These are phyloP conservation scores for Arnoldichthys spilopterus DNA, from an alignment of 2,797 vertebrate genomes.

Conservation along the genomic window DNA sequence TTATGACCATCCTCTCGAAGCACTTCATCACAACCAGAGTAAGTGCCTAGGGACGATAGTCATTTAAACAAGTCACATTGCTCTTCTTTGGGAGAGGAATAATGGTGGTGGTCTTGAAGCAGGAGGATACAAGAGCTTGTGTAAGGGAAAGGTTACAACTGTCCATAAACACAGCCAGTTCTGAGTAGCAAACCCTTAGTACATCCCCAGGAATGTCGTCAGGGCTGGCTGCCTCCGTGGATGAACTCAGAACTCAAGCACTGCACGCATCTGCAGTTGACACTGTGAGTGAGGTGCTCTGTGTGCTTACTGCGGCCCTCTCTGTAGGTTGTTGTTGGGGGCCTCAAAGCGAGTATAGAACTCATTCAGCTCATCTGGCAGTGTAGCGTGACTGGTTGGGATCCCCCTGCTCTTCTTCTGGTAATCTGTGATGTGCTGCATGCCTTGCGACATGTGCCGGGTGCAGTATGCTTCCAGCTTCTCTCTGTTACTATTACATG, in stretches of 20 bases:
- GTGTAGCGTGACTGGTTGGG: background rate
- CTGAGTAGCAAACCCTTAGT: no score
- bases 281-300: background rate
- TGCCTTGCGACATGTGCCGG: background rate
- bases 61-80: no score
- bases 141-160: no score
- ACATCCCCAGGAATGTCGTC: background rate
- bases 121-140: no score
- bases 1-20: background rate
- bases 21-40: slow-evolving; percentile 1
- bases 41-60: no score
- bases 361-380: slow-evolving; percentile 1
- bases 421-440: background rate
- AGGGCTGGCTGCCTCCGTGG: background rate
- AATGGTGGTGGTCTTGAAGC: no score
- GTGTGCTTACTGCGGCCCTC: background rate
- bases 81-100: no score
- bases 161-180: no score
- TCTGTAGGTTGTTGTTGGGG: background rate
- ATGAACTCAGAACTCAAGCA: background rate
- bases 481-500: no score
- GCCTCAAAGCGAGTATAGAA: background rate
- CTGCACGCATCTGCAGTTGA: background rate
- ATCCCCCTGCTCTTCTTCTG: background rate
- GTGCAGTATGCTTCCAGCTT: background rate